Base-by-base conservation (phyloP, 2,113 vertebrate species). In the Coracopsis vasa region DNA sequence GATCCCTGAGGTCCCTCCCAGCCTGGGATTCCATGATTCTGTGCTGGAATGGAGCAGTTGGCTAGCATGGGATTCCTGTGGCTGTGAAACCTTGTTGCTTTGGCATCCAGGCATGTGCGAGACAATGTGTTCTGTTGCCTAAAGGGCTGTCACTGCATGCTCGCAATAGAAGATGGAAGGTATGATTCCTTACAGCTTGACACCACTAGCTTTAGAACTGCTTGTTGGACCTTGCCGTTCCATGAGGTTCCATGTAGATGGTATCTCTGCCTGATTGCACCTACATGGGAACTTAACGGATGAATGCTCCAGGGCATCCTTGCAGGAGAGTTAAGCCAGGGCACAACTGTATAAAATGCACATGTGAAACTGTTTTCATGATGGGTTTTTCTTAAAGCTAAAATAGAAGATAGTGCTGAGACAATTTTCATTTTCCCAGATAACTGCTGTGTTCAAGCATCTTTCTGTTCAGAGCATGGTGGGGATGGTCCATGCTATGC, bases 61-160 rank as follows among this genome's bases (percentile, higher is more conserved):
- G 19, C 4, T 61, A 8, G 44, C 28, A 54, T 10, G 12, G 48
- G 19, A 3, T 35, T 16, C 4, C 28, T 28, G 31, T 0, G 4
- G 0, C 19, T 13, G 14, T 35, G 19, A 50, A 37, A 16, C 35
- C 29, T 72, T 15, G 35, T 47, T 51, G 2, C 35, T 83, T 79
- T 28, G 62, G 27, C n/a, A 10, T n/a, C 12, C 31, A 28, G 28
- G 17, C 20, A n/a, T 17, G 20, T 5, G 70, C 27, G 9, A 37
- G 16, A 12, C 16, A 8, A 1, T 4, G 29, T 3, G 1, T 31
- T 39, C 2, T 6, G 8, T 2, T 13, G 13, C 42, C 8, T 33
- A 8, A 56, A 69, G 51, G 28, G 6, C 29, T 23, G 5, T 48
- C 4, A 1, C 13, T 0, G 2, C 16, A 28, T 6, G 53, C 54